phyloP scores from a whole-genome alignment of 2,797 vertebrate species.

The Peromyscus attwateri region DNA sequence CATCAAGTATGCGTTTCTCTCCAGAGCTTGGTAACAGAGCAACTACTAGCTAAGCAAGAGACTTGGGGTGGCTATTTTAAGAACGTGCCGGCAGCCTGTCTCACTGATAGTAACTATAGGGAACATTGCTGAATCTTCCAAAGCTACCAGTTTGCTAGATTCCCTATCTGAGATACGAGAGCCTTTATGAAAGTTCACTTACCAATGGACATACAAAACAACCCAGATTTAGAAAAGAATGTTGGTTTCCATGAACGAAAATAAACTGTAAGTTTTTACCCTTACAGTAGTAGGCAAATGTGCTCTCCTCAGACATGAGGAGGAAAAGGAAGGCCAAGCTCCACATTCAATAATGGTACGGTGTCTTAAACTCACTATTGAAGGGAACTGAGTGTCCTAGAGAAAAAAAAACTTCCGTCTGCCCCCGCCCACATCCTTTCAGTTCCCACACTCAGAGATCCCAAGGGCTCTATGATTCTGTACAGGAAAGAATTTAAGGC shows the following conservation, averaged over 20 bases:
- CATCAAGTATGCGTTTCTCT: not conserved
- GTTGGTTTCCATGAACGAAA: not conserved
- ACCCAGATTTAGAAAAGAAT: slow-evolving; percentile 18
- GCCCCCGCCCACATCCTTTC: not conserved
- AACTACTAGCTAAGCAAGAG: not conserved
- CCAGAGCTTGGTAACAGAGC: not conserved
- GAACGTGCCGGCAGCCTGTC: not conserved
- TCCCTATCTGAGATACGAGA: not conserved
- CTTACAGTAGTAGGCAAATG: not conserved
- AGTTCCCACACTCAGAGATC: not conserved
- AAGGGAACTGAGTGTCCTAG: not conserved
- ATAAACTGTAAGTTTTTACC: not conserved
- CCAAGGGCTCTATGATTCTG: not conserved
- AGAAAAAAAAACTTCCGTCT: not conserved
- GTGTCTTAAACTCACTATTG: not conserved
- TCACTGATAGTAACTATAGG: not conserved
- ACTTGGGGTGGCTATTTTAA: not conserved
- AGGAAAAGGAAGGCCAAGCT: not conserved
- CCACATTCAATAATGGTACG: not conserved
- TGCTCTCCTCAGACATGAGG: not conserved
- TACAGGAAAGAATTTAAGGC: not conserved
- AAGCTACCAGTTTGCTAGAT: not conserved
- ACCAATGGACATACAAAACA: not conserved
- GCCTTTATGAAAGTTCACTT: not conserved
- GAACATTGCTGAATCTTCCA: not conserved